phyloP scores from a whole-genome alignment of 2,797 vertebrate species.

The Sarcophilus harrisii region DNA sequence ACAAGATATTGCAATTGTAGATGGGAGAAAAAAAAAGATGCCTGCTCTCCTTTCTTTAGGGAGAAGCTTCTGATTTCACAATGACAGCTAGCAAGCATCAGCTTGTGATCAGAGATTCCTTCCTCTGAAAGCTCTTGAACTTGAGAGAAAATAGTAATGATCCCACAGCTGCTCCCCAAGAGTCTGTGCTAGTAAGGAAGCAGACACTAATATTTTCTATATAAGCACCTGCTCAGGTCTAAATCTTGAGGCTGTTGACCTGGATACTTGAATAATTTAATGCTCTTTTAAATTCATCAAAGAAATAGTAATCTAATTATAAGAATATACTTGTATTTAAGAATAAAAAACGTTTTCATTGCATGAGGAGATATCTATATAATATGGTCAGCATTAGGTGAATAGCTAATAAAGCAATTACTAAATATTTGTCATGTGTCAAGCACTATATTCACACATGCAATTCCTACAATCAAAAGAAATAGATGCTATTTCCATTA shows the following conservation, averaged over 20 bases:
- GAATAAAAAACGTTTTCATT: neutral
- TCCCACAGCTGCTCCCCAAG: neutral
- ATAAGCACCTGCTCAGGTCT: neutral
- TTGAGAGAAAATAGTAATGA: neutral
- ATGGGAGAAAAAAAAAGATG: neutral
- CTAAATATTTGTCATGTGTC: neutral
- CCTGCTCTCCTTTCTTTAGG: slow-evolving; percentile 10
- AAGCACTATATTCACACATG: neutral
- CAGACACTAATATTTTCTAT: neutral
- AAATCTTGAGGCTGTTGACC: neutral
- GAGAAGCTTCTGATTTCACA: slow-evolving; percentile 24
- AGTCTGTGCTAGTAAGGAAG: neutral
- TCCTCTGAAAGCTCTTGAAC: neutral
- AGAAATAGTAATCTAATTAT: neutral
- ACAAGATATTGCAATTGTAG: neutral
- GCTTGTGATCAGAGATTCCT: neutral
- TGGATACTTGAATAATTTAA: neutral
- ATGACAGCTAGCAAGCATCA: slow-evolving; percentile 8
- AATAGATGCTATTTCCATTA: neutral
- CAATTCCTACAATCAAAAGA: neutral
- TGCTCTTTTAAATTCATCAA: neutral
- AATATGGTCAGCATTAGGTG: neutral
- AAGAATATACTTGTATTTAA: neutral
- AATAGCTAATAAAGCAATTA: neutral
- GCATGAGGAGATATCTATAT: neutral